These are phyloP conservation scores for Acestrorhynchus altus DNA, from an alignment of 2,797 vertebrate genomes.

Conservation along the genomic window DNA sequence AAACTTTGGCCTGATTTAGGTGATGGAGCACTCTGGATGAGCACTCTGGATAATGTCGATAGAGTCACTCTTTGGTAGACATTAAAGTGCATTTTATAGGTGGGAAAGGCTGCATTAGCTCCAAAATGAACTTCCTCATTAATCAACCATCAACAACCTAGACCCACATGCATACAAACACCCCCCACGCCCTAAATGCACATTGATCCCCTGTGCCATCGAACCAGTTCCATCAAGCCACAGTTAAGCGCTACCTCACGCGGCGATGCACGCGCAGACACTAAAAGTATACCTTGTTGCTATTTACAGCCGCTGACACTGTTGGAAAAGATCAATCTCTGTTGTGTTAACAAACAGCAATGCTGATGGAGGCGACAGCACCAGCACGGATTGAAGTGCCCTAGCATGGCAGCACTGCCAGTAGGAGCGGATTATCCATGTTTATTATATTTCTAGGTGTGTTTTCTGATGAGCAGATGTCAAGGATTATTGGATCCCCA, in stretches of 20 bases:
- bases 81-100: slow-evolving; percentile 27
- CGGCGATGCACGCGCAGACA: not conserved
- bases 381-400: slow-evolving; percentile 40
- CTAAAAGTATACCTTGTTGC: slow-evolving; percentile 34
- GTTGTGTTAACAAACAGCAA: slow-evolving; percentile 52
- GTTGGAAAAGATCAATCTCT: slow-evolving; percentile 45
- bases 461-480: slow-evolving; percentile 49
- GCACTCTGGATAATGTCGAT: slow-evolving; percentile 30
- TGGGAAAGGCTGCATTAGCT: slow-evolving; percentile 34
- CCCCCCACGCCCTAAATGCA: slow-evolving; percentile 16
- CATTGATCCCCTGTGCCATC: slow-evolving; percentile 48
- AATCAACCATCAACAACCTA: slow-evolving; percentile 48
- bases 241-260: slow-evolving; percentile 52
- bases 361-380: slow-evolving; percentile 39
- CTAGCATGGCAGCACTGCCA: slow-evolving; percentile 31
- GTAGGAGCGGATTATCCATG: slow-evolving; percentile 49
- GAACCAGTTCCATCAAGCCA: slow-evolving; percentile 44
- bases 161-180: slow-evolving; percentile 25
- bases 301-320: slow-evolving; percentile 12
- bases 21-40: not conserved
- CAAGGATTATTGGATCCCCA: slow-evolving; percentile 52
- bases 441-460: slow-evolving; percentile 48
- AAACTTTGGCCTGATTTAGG: slow-evolving; percentile 41
- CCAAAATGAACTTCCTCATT: slow-evolving; percentile 42
- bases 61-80: slow-evolving; percentile 18